phyloP scores from a whole-genome alignment of 2,888 invertebrate genomes.

The Drosophila emarginata region DNA sequence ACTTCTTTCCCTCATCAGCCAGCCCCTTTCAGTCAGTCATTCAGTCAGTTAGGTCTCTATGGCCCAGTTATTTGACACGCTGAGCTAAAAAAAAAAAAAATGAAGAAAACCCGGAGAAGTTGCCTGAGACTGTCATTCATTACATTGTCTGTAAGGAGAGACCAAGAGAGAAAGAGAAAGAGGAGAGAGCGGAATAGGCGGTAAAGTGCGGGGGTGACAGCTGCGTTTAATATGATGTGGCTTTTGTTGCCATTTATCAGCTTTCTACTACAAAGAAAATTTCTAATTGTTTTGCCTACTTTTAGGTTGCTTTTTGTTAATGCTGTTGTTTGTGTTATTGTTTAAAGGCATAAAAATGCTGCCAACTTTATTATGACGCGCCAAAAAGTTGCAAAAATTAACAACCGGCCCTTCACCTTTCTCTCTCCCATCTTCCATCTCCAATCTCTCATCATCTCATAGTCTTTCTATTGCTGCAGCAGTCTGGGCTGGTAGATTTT shows the following conservation, averaged over 20 bases:
- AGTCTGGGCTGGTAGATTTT: slow-evolving; percentile 33
- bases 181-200: not conserved
- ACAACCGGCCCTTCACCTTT: slow-evolving; percentile 45
- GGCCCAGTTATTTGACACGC: slow-evolving; percentile 75
- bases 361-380: slow-evolving; percentile 71
- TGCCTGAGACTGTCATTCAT: slow-evolving; percentile 64
- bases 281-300: slow-evolving; percentile 49
- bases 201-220: slow-evolving; percentile 13
- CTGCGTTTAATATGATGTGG: slow-evolving; percentile 23
- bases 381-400: slow-evolving; percentile 72
- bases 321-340: slow-evolving; percentile 48
- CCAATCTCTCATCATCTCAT: too few species aligned
- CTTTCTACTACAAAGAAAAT: slow-evolving; percentile 10
- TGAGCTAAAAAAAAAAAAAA: slow-evolving; percentile 36
- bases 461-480: not conserved
- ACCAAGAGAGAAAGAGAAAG: not conserved
- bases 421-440: not conserved
- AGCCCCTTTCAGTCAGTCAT: not conserved
- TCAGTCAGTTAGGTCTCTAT: slow-evolving; percentile 19
- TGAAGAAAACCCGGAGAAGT: slow-evolving; percentile 36
- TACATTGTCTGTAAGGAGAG: slow-evolving; percentile 49
- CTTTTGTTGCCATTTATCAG: slow-evolving; percentile 46
- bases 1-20: slow-evolving; percentile 1
- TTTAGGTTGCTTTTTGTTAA: slow-evolving; percentile 48
- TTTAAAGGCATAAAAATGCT: slow-evolving; percentile 5